phyloP scores from a whole-genome alignment of 2,113 vertebrate species.

The Riparia riparia region DNA sequence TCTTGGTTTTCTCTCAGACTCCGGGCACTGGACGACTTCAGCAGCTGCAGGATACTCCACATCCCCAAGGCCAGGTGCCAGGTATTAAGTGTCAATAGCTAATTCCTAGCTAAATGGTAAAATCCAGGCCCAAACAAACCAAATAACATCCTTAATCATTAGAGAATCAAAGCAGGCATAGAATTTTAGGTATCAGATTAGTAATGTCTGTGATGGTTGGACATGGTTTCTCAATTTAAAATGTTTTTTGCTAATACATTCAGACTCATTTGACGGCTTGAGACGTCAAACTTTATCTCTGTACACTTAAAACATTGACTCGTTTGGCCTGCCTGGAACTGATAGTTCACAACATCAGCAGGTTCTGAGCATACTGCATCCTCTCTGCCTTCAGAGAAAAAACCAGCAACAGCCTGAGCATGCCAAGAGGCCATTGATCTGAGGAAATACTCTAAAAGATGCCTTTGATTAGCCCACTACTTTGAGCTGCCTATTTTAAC shows the following conservation, averaged over 20 bases:
- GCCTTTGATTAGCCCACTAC: not conserved
- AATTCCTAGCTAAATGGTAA: not conserved
- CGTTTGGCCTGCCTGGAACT: not conserved
- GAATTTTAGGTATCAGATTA: not conserved
- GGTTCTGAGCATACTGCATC: not conserved
- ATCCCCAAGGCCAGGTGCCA: not conserved
- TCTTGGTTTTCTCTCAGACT: not conserved
- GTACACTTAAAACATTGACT: not conserved
- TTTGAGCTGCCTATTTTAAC: not conserved
- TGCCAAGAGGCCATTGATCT: not conserved
- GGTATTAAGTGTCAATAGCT: not conserved
- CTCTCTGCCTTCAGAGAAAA: not conserved
- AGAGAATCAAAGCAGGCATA: not conserved
- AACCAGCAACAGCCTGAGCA: not conserved
- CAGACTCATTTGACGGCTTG: not conserved
- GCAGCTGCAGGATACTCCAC: not conserved
- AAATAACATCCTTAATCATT: not conserved
- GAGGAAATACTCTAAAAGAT: not conserved
- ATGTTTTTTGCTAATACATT: not conserved
- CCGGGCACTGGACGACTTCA: not conserved
- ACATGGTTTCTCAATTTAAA: not conserved
- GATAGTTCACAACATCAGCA: not conserved
- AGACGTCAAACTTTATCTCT: not conserved
- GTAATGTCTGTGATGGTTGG: not conserved
- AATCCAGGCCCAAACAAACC: accelerated